Conservation (phyloP, 2,888 invertebrate genomes). For the Acanthosepion lycidas region DNA sequence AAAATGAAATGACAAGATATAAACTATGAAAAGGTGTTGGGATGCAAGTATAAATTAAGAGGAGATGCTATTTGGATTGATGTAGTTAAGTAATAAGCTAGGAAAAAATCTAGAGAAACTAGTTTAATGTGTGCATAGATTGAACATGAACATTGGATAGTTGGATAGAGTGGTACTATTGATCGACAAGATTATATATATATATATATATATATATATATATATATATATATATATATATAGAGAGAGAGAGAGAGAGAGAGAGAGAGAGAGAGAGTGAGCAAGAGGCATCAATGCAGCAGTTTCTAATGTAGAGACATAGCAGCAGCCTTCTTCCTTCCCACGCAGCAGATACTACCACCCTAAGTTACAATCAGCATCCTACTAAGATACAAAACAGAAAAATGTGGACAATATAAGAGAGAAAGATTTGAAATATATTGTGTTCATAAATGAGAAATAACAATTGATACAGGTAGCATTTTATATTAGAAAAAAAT, state of each 20-base stretch:
- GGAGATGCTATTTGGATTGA: background rate
- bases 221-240: too few relatives aligned
- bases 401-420: background rate
- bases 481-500: background rate
- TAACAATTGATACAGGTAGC: background rate
- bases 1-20: background rate
- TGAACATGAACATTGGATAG: conserved; percentile 2
- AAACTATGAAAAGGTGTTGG: background rate
- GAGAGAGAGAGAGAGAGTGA: background rate
- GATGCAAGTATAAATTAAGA: background rate
- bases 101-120: background rate
- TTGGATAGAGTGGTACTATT: background rate
- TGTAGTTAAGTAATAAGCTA: background rate
- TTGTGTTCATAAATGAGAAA: conserved; percentile 4
- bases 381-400: conserved; percentile 24
- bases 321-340: conserved; percentile 2
- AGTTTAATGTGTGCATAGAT: background rate
- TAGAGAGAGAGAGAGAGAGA: too few relatives aligned
- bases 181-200: too few relatives aligned
- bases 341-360: conserved; percentile 21
- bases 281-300: conserved; percentile 4
- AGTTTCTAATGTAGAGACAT: conserved; percentile 21
- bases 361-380: background rate
- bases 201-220: too few relatives aligned
- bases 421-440: background rate